phyloP scores from a whole-genome alignment of 1,140 invertebrate genomes.

The Diabrotica undecimpunctata region DNA sequence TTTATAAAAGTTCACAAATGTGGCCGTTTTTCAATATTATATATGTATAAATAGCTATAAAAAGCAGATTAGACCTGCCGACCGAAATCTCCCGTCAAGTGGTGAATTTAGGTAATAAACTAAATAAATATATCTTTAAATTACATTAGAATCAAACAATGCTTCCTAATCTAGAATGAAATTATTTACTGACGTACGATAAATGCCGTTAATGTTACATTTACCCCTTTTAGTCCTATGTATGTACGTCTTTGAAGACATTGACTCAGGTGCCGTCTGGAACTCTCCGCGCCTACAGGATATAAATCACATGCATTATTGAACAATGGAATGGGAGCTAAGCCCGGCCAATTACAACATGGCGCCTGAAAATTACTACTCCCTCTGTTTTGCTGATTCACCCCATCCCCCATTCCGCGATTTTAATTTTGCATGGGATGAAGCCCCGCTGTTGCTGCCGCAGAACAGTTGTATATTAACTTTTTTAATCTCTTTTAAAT shows the following conservation, averaged over 20 bases:
- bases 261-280: conserved; percentile 35
- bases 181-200: no score
- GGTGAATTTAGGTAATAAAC: no score
- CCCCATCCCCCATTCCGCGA: conserved; percentile 24
- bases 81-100: no score
- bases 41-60: no score
- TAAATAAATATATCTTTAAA: no score
- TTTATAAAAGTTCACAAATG: no score
- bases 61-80: no score
- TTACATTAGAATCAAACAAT: no score
- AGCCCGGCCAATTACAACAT: conserved; percentile 34
- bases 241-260: conserved; percentile 21
- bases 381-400: conserved; percentile 23
- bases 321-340: conserved; percentile 36
- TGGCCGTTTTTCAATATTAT: no score
- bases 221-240: not conserved
- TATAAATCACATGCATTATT: conserved; percentile 43
- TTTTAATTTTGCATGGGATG: conserved; percentile 28
- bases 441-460: conserved; percentile 9
- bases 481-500: conserved; percentile 35
- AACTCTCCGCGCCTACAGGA: conserved; percentile 31
- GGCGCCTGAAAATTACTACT: conserved; percentile 28
- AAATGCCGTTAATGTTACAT: no score
- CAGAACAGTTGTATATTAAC: conserved; percentile 16
- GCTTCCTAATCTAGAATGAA: no score